phyloP scores from a whole-genome alignment of 2,113 vertebrate species.

The Cairina moschata region DNA sequence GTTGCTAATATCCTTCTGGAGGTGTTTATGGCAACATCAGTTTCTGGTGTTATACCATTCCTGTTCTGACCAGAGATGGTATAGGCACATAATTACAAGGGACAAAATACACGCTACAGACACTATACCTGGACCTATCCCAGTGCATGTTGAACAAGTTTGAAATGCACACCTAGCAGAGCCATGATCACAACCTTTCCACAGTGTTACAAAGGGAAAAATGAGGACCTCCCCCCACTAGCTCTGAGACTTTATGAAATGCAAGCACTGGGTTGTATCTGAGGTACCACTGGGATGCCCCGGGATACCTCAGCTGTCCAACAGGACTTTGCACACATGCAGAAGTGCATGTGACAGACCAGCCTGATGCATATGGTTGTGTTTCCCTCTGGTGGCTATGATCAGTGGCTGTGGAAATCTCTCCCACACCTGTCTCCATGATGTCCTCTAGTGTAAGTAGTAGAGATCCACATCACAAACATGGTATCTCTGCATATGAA shows the following conservation, averaged over 20 bases:
- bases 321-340: not conserved
- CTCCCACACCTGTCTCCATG: not conserved
- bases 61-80: not conserved
- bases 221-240: rapidly evolving
- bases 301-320: not conserved
- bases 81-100: not conserved
- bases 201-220: not conserved
- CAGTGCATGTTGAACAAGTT: rapidly evolving
- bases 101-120: too few relatives aligned
- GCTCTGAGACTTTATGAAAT: not conserved
- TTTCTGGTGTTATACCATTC: not conserved
- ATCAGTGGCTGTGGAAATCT: not conserved
- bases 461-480: not conserved
- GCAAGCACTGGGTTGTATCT: not conserved
- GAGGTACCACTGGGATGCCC: not conserved
- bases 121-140: not conserved
- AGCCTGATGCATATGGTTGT: not conserved
- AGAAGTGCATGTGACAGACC: not conserved
- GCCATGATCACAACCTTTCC: not conserved
- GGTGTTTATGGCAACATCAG: not conserved
- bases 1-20: not conserved
- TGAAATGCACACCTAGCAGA: not conserved
- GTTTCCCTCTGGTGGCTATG: constrained; percentile 49
- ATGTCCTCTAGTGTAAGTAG: not conserved
- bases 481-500: not conserved